These are phyloP conservation scores for Boulengeromyrus knoepffleri DNA, from an alignment of 2,113 vertebrate species.

Conservation along the genomic window DNA sequence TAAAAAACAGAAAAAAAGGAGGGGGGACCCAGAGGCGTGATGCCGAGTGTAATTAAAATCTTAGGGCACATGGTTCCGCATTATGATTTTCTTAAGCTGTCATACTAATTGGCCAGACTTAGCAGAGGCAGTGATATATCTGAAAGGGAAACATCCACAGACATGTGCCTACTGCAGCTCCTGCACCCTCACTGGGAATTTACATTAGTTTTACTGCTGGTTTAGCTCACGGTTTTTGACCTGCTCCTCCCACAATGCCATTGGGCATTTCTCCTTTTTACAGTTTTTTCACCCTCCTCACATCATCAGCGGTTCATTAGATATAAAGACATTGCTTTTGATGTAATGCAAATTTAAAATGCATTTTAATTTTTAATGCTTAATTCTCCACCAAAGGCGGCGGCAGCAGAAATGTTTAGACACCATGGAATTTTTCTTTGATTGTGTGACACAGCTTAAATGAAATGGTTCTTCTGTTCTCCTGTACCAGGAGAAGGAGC, in stretches of 20 bases:
- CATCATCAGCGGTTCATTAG: not conserved
- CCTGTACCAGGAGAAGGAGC: conserved; percentile 66
- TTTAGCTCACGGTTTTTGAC: not conserved
- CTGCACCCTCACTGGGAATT: not conserved
- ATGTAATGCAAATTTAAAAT: not conserved
- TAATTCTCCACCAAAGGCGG: not conserved
- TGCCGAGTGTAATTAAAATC: not conserved
- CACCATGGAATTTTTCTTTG: not conserved
- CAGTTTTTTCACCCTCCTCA: not conserved
- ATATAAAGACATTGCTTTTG: not conserved
- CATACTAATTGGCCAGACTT: not conserved
- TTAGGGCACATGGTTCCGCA: not conserved
- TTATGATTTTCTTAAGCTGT: not conserved
- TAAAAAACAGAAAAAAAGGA: not conserved
- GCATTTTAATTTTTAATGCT: not conserved
- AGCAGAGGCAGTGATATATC: not conserved
- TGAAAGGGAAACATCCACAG: not conserved
- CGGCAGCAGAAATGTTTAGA: not conserved
- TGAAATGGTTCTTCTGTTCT: conserved; percentile 3
- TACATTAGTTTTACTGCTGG: not conserved
- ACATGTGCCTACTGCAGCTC: not conserved
- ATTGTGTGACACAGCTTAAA: not conserved
- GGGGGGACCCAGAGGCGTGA: not conserved
- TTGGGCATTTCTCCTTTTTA: not conserved
- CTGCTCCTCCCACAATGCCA: not conserved